A percentile compares a stretch with the other conserved stretches of the same genome.
phyloP scores from a whole-genome alignment of 2,113 vertebrate genomes.

The Peromyscus californicus region DNA sequence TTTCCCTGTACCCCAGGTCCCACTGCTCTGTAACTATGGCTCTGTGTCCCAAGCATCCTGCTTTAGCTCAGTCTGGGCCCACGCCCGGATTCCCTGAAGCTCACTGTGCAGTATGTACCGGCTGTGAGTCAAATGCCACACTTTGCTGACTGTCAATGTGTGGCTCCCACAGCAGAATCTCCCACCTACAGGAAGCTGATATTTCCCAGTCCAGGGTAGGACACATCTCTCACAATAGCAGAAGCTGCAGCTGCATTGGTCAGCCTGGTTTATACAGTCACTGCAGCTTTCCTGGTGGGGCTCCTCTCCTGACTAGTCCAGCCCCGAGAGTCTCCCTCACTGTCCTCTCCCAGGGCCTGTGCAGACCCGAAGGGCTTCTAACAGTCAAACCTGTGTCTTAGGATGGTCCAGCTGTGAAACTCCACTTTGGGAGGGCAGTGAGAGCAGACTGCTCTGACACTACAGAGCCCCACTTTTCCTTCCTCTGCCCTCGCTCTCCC shows the following conservation, averaged over 20 bases:
- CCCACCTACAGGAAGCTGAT: not conserved
- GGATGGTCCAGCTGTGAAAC: not conserved
- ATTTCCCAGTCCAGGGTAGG: not conserved
- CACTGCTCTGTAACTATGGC: no score
- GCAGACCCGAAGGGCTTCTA: no score
- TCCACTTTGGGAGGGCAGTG: not conserved
- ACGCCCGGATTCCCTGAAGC: not conserved
- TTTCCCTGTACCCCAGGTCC: not conserved
- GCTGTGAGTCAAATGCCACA: no score
- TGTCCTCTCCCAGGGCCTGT: no score
- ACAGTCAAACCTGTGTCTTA: not conserved
- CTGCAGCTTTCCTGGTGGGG: not conserved
- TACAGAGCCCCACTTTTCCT: not conserved
- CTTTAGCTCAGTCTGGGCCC: not conserved
- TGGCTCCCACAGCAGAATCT: not conserved
- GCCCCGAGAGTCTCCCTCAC: no score
- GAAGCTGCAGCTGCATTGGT: not conserved
- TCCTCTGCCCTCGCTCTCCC: not conserved
- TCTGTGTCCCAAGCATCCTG: no score
- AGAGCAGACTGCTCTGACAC: not conserved
- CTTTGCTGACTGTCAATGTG: not conserved
- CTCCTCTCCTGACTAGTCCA: not conserved
- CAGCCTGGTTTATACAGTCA: no score
- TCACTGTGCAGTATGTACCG: not conserved
- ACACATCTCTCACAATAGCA: not conserved